These are phyloP conservation scores for Tetramorium bicarinatum DNA, from an alignment of 2,888 invertebrate genomes.

Conservation along the genomic window DNA sequence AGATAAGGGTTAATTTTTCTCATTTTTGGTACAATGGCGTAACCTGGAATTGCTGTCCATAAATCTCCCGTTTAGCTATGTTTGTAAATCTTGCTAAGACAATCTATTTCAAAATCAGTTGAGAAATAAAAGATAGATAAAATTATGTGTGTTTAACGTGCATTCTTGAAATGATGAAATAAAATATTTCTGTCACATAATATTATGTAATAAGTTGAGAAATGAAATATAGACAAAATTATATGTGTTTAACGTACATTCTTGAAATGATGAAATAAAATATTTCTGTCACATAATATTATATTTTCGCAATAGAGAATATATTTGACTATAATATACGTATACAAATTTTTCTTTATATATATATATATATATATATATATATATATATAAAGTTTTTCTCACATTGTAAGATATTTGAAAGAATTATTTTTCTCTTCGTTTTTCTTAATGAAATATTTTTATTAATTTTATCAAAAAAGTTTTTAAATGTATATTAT, in stretches of 20 bases:
- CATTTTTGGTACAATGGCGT: not conserved
- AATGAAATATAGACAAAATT: not conserved
- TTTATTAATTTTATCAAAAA: not conserved
- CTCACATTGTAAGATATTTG: not conserved
- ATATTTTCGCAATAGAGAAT: not conserved
- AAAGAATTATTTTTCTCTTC: not conserved
- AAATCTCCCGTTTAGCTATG: not conserved
- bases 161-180: not conserved
- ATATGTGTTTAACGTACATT: not conserved
- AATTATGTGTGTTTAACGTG: not conserved
- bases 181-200: not conserved
- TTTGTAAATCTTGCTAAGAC: not conserved
- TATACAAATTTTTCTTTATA: not conserved
- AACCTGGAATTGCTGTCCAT: not conserved
- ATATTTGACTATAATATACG: not conserved
- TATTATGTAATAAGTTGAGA: no score
- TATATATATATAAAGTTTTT: no score
- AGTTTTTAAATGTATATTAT: not conserved
- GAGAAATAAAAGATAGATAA: not conserved
- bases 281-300: not conserved
- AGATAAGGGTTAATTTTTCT: not conserved
- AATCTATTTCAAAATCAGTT: not conserved
- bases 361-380: no score
- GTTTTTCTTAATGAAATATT: not conserved
- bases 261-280: not conserved